phyloP scores from a whole-genome alignment of 2,113 vertebrate species.

The Phodopus roborovskii region DNA sequence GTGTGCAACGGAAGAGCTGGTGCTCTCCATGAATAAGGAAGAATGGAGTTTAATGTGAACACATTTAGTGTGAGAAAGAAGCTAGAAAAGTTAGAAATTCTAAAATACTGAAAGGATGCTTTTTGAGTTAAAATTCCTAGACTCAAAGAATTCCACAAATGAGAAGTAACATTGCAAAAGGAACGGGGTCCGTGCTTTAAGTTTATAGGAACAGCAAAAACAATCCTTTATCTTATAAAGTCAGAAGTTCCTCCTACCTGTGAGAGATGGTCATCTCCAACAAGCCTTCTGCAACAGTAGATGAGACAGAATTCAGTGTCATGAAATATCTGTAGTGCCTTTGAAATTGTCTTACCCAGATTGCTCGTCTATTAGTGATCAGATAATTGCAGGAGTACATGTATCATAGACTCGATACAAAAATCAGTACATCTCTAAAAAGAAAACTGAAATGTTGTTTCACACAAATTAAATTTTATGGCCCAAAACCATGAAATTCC shows the following conservation, averaged over 20 bases:
- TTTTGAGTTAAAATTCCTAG: neutral
- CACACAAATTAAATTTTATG: neutral
- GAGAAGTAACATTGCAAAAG: neutral
- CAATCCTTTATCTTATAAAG: neutral
- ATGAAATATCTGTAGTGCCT: neutral
- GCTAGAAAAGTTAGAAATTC: neutral
- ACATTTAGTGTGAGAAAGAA: slow-evolving; percentile 18
- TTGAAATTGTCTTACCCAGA: neutral
- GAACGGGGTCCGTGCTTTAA: neutral
- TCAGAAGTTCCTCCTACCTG: neutral
- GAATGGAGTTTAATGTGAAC: neutral
- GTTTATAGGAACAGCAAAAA: neutral
- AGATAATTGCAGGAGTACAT: neutral
- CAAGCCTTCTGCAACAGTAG: neutral
- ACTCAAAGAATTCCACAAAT: neutral
- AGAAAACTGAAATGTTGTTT: neutral
- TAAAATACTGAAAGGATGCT: neutral
- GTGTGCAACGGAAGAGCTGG: neutral
- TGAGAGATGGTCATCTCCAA: slow-evolving; percentile 24
- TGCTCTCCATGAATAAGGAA: neutral
- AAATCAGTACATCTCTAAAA: neutral
- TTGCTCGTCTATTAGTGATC: neutral
- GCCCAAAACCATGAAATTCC: neutral
- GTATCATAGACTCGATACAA: neutral
- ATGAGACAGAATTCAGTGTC: neutral